Evolutionary conservation across 2,797 vertebrate species (phyloP).

Genomic region (Crocidura indochinensis): DNA sequence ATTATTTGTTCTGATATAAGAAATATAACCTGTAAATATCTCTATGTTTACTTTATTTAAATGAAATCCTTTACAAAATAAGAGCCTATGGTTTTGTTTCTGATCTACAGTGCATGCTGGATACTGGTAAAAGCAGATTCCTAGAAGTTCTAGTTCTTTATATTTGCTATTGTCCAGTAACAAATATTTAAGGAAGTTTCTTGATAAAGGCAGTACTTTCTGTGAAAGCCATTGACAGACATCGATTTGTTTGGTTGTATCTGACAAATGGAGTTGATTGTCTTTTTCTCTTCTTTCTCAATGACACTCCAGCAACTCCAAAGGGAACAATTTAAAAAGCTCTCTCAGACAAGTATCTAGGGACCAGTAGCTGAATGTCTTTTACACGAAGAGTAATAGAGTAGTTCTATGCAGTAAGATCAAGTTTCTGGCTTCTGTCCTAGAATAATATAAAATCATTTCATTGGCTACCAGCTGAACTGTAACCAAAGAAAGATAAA

Average conservation of each 20-base stretch:
- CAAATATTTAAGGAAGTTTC: conserved; percentile 10
- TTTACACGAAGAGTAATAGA: conserved; percentile 42
- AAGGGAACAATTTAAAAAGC: conserved; percentile 55
- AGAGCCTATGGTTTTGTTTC: not conserved
- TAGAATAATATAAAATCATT: conserved; percentile 67
- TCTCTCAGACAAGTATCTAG: conserved; percentile 63
- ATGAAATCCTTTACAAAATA: not conserved
- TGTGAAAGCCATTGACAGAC: not conserved
- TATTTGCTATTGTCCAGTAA: not conserved
- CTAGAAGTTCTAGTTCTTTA: not conserved
- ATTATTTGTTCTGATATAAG: not conserved
- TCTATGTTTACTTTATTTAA: not conserved
- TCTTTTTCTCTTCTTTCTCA: conserved; percentile 50
- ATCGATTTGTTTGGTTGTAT: not conserved
- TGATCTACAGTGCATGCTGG: not conserved
- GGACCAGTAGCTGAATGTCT: conserved; percentile 50
- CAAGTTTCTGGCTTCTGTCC: conserved; percentile 67
- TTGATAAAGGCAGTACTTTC: not conserved
- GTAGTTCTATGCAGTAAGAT: conserved; percentile 35
- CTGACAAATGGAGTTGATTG: not conserved
- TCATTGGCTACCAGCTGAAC: conserved; percentile 69
- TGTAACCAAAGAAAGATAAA: conserved; percentile 42
- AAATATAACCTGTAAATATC: not conserved
- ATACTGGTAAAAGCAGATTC: not conserved
- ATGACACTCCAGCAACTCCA: conserved; percentile 45